A percentile compares a stretch with the other conserved stretches of the same genome.
These are phyloP conservation scores for Drosophila kanapiae DNA, from an alignment of 1,140 invertebrate genomes.

Conservation along the genomic window DNA sequence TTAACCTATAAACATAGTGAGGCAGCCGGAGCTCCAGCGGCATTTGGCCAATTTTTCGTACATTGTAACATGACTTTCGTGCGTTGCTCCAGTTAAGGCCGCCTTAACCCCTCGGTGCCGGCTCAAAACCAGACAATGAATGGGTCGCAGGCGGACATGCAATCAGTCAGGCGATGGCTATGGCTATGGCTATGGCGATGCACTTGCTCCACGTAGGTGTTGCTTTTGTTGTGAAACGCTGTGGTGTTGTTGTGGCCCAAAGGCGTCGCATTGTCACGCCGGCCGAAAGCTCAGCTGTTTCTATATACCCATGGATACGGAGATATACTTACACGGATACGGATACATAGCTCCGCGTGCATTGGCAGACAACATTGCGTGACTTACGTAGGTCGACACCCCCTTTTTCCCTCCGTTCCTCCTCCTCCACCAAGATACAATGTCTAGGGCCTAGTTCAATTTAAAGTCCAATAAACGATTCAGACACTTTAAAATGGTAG, in stretches of 20 bases:
- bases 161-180: conserved; percentile 70
- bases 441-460: conserved; percentile 73
- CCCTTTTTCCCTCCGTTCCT: not conserved
- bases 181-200: conserved; percentile 53
- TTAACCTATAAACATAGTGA: conserved; percentile 81
- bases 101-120: conserved; percentile 26
- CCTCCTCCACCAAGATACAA: conserved; percentile 34
- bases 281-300: conserved; percentile 60
- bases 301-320: conserved; percentile 4
- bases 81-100: conserved; percentile 80
- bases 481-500: conserved; percentile 28
- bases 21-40: conserved; percentile 26
- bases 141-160: conserved; percentile 73
- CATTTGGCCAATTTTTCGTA: conserved; percentile 70
- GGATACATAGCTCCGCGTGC: conserved; percentile 9
- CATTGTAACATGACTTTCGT: conserved; percentile 79
- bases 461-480: conserved; percentile 56
- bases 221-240: conserved; percentile 7
- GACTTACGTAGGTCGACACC: conserved; percentile 74
- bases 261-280: conserved; percentile 78
- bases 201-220: conserved; percentile 64
- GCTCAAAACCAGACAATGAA: conserved; percentile 71
- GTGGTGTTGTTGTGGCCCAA: conserved; percentile 21
- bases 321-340: not conserved
- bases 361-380: conserved; percentile 74